These are phyloP conservation scores for Drosophila buzzatii DNA, from an alignment of 2,888 invertebrate genomes.

Conservation along the genomic window DNA sequence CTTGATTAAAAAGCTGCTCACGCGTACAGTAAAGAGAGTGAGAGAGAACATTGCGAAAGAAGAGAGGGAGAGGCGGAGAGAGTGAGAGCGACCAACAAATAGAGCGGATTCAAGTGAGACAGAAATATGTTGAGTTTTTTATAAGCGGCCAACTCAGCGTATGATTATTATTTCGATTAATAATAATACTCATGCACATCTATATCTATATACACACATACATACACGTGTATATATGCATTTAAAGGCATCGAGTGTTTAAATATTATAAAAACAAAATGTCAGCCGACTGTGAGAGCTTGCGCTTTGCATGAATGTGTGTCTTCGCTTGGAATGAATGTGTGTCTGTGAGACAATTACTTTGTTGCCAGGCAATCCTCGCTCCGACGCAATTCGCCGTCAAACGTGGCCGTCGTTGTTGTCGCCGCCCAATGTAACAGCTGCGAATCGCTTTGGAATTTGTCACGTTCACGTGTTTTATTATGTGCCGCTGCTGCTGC, in stretches of 20 bases:
- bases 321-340: slow-evolving; percentile 14
- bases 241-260: slow-evolving; percentile 32
- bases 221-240: neutral
- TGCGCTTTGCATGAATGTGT: slow-evolving; percentile 18
- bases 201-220: neutral
- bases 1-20: slow-evolving; percentile 67
- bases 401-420: slow-evolving; percentile 25
- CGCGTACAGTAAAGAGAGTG: slow-evolving; percentile 32
- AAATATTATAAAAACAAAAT: slow-evolving; percentile 73
- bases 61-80: slow-evolving; percentile 5
- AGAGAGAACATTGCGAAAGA: neutral
- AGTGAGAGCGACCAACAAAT: neutral
- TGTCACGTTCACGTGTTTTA: slow-evolving; percentile 82
- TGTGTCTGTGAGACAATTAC: slow-evolving; percentile 45
- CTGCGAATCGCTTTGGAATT: slow-evolving; percentile 73
- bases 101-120: slow-evolving; percentile 1
- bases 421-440: slow-evolving; percentile 64
- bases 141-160: slow-evolving; percentile 64
- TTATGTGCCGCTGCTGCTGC: slow-evolving; percentile 52
- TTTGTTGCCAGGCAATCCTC: slow-evolving; percentile 68
- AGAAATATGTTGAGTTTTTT: slow-evolving; percentile 21
- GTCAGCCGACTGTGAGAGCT: slow-evolving; percentile 50
- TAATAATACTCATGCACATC: slow-evolving; percentile 27
- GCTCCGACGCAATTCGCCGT: slow-evolving; percentile 54
- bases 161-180: slow-evolving; percentile 78